Evolutionary conservation across 2,888 invertebrate species (phyloP).

Genomic region (Sphecodes monilicornis): DNA sequence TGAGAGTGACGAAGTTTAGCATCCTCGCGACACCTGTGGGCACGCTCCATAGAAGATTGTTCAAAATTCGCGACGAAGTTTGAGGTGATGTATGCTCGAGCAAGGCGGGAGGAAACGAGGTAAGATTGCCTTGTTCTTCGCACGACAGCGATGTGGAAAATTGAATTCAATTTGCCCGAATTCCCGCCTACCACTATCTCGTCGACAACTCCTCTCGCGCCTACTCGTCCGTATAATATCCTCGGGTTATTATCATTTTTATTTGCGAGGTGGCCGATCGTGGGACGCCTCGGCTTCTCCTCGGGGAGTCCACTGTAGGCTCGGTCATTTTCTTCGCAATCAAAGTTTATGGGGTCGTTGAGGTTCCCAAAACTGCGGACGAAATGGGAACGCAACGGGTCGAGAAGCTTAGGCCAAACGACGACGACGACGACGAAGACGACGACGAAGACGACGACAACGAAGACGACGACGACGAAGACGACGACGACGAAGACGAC

Average conservation of each 20-base stretch:
- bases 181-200: not conserved
- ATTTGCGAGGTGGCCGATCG: conserved; percentile 10
- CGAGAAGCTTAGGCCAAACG: conserved; percentile 4
- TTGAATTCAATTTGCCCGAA: not conserved
- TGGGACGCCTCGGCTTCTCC: not conserved
- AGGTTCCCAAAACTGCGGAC: conserved; percentile 18
- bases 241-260: conserved; percentile 26
- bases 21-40: not conserved
- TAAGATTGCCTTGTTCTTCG: not conserved
- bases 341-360: conserved; percentile 32
- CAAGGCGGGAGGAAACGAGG: not conserved
- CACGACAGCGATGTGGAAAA: not conserved
- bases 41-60: not conserved
- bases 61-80: not conserved
- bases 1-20: not conserved
- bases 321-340: conserved; percentile 23
- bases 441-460: not conserved
- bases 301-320: not conserved
- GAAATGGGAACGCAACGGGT: conserved; percentile 14
- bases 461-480: not conserved
- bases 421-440: not conserved
- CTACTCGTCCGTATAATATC: conserved; percentile 9
- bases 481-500: not conserved
- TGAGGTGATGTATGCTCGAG: not conserved
- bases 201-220: not conserved